phyloP scores from a whole-genome alignment of 2,797 vertebrate genomes.

The Sebastes trivittatus region DNA sequence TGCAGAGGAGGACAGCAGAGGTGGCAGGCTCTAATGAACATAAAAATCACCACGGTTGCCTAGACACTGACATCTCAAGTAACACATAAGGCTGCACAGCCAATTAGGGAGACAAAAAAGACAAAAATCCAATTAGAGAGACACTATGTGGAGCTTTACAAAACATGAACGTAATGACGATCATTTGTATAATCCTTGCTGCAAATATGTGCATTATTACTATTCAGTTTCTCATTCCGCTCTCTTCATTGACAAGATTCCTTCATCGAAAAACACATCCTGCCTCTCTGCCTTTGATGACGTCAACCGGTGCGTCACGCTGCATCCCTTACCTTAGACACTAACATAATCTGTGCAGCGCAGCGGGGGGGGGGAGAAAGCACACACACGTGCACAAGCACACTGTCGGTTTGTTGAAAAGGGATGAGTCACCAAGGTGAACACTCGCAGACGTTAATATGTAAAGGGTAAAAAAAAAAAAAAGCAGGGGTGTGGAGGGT shows the following conservation, averaged over 20 bases:
- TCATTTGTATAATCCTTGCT: background rate
- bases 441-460: conserved; percentile 19
- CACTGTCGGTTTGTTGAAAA: background rate
- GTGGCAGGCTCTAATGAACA: conserved; percentile 48
- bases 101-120: conserved; percentile 29
- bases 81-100: conserved; percentile 4
- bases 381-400: background rate
- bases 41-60: conserved; percentile 47
- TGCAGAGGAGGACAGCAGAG: conserved; percentile 37
- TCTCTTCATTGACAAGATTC: conserved; percentile 48
- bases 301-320: conserved; percentile 74
- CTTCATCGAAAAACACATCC: conserved; percentile 62
- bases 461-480: background rate
- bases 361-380: rapidly evolving
- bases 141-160: background rate
- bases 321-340: conserved; percentile 41
- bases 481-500: background rate
- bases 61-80: conserved; percentile 25
- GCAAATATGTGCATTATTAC: background rate
- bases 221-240: background rate
- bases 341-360: conserved; percentile 28
- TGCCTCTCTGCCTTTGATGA: conserved; percentile 53
- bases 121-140: background rate
- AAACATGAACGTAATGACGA: background rate
- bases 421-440: conserved; percentile 56